phyloP scores from a whole-genome alignment of 2,113 vertebrate genomes.

The Eulemur macaco region DNA sequence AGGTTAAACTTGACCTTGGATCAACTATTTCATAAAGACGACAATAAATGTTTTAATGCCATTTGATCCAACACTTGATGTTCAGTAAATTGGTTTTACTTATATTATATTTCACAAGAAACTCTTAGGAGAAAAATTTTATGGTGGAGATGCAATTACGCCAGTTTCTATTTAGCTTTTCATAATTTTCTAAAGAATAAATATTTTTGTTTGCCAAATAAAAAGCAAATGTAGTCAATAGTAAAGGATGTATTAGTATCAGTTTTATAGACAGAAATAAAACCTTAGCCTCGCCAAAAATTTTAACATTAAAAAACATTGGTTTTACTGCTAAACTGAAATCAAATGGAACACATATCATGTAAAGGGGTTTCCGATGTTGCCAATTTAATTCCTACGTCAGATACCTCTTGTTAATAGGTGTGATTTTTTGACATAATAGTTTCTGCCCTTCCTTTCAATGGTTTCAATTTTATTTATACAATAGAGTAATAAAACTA shows the following conservation, averaged over 20 bases:
- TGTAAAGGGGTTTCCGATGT: background rate
- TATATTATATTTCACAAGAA: background rate
- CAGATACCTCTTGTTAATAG: constrained; percentile 54
- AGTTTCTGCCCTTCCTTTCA: constrained; percentile 2
- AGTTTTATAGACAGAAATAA: constrained; percentile 31
- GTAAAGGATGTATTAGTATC: background rate
- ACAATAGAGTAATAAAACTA: constrained; percentile 51
- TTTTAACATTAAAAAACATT: constrained; percentile 54
- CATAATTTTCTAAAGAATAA: constrained; percentile 30
- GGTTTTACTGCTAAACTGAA: constrained; percentile 45
- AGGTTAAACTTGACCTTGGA: constrained; percentile 14
- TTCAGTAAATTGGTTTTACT: background rate
- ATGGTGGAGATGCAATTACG: background rate
- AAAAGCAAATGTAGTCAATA: constrained; percentile 19
- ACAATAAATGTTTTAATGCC: background rate
- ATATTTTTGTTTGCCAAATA: constrained; percentile 46
- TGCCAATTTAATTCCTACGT: constrained; percentile 29
- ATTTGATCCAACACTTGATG: background rate
- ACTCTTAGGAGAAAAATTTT: background rate
- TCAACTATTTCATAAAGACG: background rate
- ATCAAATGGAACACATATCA: background rate
- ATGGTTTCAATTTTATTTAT: constrained; percentile 62
- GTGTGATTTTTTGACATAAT: constrained; percentile 52
- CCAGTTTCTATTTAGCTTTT: constrained; percentile 4
- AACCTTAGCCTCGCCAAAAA: constrained; percentile 31